Conservation (phyloP, 2,888 invertebrate species). For the Gisinianus flammeolus region DNA sequence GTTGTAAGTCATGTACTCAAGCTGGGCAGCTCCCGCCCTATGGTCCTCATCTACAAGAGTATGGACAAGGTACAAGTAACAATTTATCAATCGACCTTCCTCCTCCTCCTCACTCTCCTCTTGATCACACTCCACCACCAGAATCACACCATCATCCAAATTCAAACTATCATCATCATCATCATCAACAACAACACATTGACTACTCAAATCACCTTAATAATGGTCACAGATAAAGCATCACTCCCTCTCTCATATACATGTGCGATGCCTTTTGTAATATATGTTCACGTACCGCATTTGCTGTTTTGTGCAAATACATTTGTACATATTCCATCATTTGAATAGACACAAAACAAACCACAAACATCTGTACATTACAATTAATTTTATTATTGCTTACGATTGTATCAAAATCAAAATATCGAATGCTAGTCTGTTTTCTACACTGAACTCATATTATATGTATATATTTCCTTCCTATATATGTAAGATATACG, state of each 20-base stretch:
- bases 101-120: slow-evolving; percentile 1
- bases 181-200: not conserved
- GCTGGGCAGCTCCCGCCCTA: slow-evolving; percentile 74
- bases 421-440: not conserved
- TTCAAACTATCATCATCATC: not conserved
- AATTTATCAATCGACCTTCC: slow-evolving; percentile 12
- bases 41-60: slow-evolving; percentile 63
- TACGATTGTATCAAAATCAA: not conserved
- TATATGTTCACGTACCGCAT: not conserved
- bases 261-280: no score
- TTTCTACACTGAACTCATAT: not conserved
- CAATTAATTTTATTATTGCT: not conserved
- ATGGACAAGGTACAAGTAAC: slow-evolving; percentile 46
- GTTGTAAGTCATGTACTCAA: slow-evolving; percentile 89
- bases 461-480: not conserved
- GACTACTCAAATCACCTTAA: slow-evolving; percentile 10
- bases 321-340: no score
- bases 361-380: no score
- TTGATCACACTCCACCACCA: not conserved
- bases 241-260: not conserved
- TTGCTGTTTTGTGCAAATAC: not conserved
- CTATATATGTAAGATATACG: no score
- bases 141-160: not conserved
- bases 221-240: slow-evolving; percentile 28
- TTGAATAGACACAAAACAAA: no score